phyloP scores from a whole-genome alignment of 1,140 invertebrate species.

The Drosophila pruinosa region DNA sequence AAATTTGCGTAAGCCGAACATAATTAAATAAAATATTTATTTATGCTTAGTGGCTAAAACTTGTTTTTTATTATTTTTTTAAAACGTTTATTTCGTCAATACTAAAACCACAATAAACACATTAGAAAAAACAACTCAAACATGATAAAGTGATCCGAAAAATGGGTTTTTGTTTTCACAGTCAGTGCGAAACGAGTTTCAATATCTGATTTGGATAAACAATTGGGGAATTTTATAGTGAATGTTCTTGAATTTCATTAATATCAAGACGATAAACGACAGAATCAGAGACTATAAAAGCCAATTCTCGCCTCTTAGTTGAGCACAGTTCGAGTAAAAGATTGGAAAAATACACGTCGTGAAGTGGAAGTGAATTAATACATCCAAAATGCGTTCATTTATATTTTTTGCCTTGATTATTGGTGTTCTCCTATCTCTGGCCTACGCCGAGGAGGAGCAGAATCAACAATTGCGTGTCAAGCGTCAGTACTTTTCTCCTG shows the following conservation, averaged over 20 bases:
- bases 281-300: conserved; percentile 44
- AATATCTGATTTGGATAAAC: conserved; percentile 13
- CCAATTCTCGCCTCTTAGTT: not conserved
- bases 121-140: not conserved
- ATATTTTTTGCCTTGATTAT: conserved; percentile 45
- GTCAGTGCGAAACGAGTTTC: conserved; percentile 23
- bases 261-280: conserved; percentile 57
- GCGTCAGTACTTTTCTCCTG: conserved; percentile 37
- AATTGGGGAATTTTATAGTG: conserved; percentile 45
- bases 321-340: conserved; percentile 50
- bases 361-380: not conserved
- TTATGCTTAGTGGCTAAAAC: conserved; percentile 26
- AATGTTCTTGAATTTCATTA: conserved; percentile 75
- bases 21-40: conserved; percentile 9
- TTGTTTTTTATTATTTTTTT: conserved; percentile 6
- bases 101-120: not conserved
- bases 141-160: conserved; percentile 20
- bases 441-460: conserved; percentile 33
- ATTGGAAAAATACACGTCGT: conserved; percentile 20
- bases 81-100: conserved; percentile 27
- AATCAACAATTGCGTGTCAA: conserved; percentile 42
- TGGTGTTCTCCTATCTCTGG: conserved; percentile 35
- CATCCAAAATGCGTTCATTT: conserved; percentile 45
- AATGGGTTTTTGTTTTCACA: conserved; percentile 19
- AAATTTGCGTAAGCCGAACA: conserved; percentile 21